phyloP scores from a whole-genome alignment of 1,140 invertebrate genomes.

The Adelges cooleyi region DNA sequence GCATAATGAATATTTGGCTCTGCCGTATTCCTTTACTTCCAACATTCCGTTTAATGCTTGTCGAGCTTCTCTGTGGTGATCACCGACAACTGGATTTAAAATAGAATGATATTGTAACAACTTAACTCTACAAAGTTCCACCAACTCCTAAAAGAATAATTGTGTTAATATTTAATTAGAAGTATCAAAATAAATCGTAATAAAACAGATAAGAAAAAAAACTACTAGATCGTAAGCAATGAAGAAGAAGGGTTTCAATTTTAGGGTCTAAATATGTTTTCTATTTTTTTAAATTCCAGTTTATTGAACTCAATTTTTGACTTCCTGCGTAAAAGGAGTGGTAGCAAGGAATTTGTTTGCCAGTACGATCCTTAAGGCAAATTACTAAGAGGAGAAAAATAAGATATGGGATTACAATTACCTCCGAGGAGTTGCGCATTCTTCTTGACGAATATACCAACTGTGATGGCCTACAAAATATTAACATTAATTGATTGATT shows the following conservation, averaged over 20 bases:
- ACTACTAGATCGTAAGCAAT: too few relatives aligned
- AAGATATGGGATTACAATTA: constrained; percentile 1
- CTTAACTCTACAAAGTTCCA: constrained; percentile 4
- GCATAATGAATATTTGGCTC: too few relatives aligned
- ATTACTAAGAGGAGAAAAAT: too few relatives aligned
- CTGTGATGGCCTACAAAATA: constrained; percentile 4
- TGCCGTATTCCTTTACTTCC: background rate
- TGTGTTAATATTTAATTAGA: background rate
- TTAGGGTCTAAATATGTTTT: too few relatives aligned
- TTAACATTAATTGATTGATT: background rate
- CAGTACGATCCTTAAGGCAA: too few relatives aligned
- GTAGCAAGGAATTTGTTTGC: too few relatives aligned
- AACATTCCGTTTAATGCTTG: constrained; percentile 7
- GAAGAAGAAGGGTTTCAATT: too few relatives aligned
- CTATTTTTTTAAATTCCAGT: too few relatives aligned
- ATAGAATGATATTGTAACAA: constrained; percentile 2
- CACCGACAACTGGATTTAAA: constrained; percentile 6
- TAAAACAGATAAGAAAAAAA: too few relatives aligned
- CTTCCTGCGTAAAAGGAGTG: too few relatives aligned
- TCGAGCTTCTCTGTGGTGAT: background rate
- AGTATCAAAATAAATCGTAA: background rate
- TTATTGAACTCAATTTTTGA: too few relatives aligned
- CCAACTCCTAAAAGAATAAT: background rate
- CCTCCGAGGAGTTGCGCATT: background rate
- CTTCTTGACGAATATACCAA: background rate